These are phyloP conservation scores for Ctenosaura bakeri DNA, from an alignment of 2,797 vertebrate genomes.

Conservation along the genomic window DNA sequence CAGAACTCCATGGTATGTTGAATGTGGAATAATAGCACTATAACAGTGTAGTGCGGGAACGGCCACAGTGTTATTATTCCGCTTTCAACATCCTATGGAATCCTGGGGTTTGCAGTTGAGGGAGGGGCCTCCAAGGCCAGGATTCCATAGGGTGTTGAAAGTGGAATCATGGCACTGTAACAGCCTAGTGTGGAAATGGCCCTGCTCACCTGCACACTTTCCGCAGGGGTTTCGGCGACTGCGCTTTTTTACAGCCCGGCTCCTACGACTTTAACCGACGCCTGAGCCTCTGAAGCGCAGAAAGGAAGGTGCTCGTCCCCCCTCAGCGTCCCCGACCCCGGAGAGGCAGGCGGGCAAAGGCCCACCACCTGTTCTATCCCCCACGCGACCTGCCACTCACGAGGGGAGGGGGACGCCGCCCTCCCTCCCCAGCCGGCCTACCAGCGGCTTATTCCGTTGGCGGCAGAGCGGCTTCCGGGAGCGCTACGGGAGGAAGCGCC, in stretches of 20 bases:
- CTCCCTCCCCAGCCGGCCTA: neutral
- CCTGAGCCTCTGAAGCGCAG: neutral
- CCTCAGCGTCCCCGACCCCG: fast-evolving
- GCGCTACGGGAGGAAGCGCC: slow-evolving; percentile 36
- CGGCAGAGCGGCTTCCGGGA: slow-evolving; percentile 78
- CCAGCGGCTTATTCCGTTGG: neutral
- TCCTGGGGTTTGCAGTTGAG: too few species aligned
- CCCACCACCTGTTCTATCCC: neutral
- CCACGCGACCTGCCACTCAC: too few species aligned
- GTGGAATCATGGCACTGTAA: too few species aligned
- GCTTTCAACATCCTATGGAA: too few species aligned
- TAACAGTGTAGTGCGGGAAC: too few species aligned
- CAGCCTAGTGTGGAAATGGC: too few species aligned
- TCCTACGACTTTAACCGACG: neutral
- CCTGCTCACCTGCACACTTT: neutral
- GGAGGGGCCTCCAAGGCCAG: too few species aligned
- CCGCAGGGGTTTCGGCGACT: neutral
- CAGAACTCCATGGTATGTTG: too few species aligned
- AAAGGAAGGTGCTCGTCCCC: neutral
- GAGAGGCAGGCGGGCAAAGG: neutral
- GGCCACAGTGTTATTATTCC: too few species aligned
- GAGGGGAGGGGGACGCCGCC: neutral
- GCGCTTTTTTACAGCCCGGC: too few species aligned
- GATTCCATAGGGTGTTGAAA: too few species aligned
- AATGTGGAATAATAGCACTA: too few species aligned